Evolutionary conservation across 2,888 invertebrate genomes (phyloP), one percentile per base, ranked within the genome.

Genomic region (Eristalinus aeneus): DNA sequence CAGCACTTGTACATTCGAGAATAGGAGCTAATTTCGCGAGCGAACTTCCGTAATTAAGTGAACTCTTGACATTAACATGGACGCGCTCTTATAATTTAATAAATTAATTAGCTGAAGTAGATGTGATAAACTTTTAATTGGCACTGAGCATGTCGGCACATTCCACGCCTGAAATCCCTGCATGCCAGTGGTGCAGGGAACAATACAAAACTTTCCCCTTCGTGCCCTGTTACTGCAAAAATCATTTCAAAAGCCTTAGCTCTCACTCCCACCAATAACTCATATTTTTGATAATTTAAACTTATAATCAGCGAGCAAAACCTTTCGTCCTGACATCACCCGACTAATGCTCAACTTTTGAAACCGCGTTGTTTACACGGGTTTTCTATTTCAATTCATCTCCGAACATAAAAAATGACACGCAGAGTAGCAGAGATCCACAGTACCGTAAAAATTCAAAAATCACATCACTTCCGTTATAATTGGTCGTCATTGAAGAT

Each of bases 11-110:
- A 61, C 67, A 63, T 61, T 63, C 58, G 61, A 36, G 56, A 68
- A 80, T 64, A 39, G 39, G 12, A 69, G 68, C 75, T 69, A 34
- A 80, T 74, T 68, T 27, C n/a, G 68, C 39, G 20, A 64, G 46
- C 54, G 56, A 80, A 80, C 68, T 80, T 75, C 36, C 23, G 22
- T 80, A 75, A 74, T 75, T 80, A 69, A 39, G 16, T 20, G 34
- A 74, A 69, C 39, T 74, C 16, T 16, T 61, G 56, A 34, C 32
- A 31, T 32, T 20, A 64, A 27, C 8, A 39, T 39, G 12, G 63
- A 80, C 68, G 68, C 68, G 56, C 68, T 68, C 68, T 79, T 54
- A 73, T 63, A 67, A 73, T 67, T 67, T 79, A 67, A 27, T 54
- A 79, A 67, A 67, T 73, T 54, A 74, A 68, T 68, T 39, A 68